Conservation (phyloP, 2,113 vertebrate species). For the Sinosuthora webbiana region DNA sequence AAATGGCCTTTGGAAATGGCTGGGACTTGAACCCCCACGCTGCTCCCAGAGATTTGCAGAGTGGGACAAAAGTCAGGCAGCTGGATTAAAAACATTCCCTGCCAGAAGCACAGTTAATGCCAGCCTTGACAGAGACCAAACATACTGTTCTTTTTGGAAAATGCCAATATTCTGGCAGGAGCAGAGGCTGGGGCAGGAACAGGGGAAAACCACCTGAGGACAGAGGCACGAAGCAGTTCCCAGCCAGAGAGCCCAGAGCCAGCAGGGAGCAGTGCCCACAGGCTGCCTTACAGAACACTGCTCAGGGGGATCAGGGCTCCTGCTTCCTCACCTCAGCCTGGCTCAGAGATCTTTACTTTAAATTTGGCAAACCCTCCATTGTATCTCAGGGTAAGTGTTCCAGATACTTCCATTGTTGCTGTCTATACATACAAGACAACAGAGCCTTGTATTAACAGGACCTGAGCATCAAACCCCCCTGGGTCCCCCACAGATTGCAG, state of each 20-base stretch:
- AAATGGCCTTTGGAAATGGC: not conserved
- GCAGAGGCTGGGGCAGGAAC: not conserved
- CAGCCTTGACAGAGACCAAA: not conserved
- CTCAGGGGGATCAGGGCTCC: not conserved
- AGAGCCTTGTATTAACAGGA: not conserved
- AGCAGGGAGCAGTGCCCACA: not conserved
- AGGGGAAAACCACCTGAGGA: not conserved
- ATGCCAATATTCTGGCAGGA: not conserved
- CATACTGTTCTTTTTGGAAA: not conserved
- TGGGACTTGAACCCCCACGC: fast-evolving
- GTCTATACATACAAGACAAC: not conserved
- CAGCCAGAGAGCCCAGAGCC: not conserved
- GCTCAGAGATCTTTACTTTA: not conserved
- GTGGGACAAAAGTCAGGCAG: not conserved
- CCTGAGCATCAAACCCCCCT: not conserved
- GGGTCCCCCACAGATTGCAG: not conserved
- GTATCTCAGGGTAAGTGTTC: not conserved
- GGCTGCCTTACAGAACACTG: not conserved
- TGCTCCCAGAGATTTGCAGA: not conserved
- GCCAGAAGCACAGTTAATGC: not conserved
- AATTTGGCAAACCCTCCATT: not conserved
- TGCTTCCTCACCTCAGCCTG: not conserved
- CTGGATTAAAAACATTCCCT: not conserved
- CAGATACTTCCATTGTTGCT: not conserved
- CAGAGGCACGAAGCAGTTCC: fast-evolving